These are phyloP conservation scores for Anolis apletophallus DNA, from an alignment of 2,797 vertebrate species.

Conservation along the genomic window DNA sequence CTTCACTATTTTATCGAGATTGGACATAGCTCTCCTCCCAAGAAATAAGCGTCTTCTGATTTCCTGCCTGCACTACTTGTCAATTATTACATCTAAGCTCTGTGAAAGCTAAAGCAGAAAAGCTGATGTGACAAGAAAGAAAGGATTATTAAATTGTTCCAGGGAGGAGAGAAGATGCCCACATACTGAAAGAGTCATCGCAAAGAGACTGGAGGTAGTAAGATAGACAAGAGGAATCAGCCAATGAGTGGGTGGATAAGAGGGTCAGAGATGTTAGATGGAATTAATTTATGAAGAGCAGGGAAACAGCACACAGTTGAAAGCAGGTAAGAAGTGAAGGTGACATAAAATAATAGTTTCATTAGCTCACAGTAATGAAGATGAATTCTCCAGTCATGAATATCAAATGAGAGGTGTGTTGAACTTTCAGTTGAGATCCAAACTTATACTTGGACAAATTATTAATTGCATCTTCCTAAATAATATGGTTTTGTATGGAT, in stretches of 20 bases:
- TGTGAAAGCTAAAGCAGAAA: not conserved
- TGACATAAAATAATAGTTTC: not conserved
- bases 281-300: slow-evolving; percentile 14
- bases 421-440: not conserved
- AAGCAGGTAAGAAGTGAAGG: not conserved
- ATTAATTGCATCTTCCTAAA: not conserved
- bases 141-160: not conserved
- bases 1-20: too few species aligned
- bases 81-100: too few species aligned
- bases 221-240: slow-evolving; percentile 14
- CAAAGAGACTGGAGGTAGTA: not conserved
- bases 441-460: not conserved
- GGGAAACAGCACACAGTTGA: not conserved
- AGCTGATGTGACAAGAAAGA: not conserved
- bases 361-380: not conserved
- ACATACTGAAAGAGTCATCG: not conserved
- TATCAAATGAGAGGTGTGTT: not conserved
- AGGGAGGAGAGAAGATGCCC: not conserved
- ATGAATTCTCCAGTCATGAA: not conserved
- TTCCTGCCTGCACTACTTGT: too few species aligned
- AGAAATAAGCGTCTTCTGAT: too few species aligned
- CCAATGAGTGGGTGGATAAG: slow-evolving; percentile 7
- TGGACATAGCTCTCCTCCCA: too few species aligned
- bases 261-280: not conserved
- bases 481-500: not conserved